Evolutionary conservation across 2,888 invertebrate genomes (phyloP).

Genomic region (Macrosiphum euphorbiae): DNA sequence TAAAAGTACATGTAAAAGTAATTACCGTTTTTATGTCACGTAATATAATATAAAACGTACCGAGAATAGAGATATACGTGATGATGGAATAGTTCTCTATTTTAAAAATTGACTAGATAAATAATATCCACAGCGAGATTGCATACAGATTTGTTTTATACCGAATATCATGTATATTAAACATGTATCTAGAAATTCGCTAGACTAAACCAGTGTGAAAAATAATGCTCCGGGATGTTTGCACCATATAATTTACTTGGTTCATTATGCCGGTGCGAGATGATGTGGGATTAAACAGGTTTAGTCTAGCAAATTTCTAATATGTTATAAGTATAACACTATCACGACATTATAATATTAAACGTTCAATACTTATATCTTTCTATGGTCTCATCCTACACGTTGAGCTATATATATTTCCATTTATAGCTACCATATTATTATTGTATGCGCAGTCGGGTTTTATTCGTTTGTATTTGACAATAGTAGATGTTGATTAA

Average conservation of each 20-base stretch:
- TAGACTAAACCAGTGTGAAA: too few species aligned
- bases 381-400: not conserved
- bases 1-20: not conserved
- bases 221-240: too few species aligned
- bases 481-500: not conserved
- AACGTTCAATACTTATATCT: not conserved
- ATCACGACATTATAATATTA: not conserved
- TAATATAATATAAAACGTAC: not conserved
- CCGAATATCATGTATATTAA: not conserved
- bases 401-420: not conserved
- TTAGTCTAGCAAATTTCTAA: too few species aligned
- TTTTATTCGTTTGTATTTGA: not conserved
- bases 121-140: not conserved
- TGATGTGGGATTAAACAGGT: too few species aligned
- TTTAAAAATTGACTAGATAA: not conserved
- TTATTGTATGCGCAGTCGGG: not conserved
- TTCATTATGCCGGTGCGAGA: too few species aligned
- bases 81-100: not conserved
- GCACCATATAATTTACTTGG: too few species aligned
- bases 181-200: too few species aligned
- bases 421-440: not conserved
- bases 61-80: not conserved
- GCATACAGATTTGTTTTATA: not conserved
- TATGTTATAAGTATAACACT: too few species aligned
- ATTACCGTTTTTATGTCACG: not conserved